Evolutionary conservation across 2,888 invertebrate genomes (phyloP).

Genomic region (Phaonia tiefii): DNA sequence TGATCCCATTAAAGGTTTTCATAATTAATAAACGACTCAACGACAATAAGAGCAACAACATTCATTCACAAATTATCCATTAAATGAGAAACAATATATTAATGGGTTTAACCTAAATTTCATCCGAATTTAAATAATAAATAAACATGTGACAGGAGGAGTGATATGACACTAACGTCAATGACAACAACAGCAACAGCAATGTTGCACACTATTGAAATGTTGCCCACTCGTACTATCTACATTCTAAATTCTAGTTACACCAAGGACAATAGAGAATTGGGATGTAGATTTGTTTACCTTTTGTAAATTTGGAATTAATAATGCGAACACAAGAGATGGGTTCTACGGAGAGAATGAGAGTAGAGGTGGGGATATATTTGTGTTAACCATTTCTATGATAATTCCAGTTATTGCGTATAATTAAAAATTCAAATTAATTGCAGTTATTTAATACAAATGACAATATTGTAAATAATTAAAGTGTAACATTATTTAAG

Average conservation of each 20-base stretch:
- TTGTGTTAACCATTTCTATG: too few relatives aligned
- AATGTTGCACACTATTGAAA: too few relatives aligned
- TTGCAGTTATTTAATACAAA: constrained; percentile 42
- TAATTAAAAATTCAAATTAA: constrained; percentile 56
- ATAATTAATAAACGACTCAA: background rate
- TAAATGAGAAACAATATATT: constrained; percentile 33
- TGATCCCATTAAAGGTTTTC: constrained; percentile 12
- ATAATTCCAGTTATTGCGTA: constrained; percentile 32
- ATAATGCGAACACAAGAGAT: too few relatives aligned
- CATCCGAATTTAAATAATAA: constrained; percentile 50
- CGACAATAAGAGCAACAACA: constrained; percentile 5
- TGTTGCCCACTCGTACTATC: too few relatives aligned
- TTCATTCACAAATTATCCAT: constrained; percentile 28
- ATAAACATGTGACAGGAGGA: constrained; percentile 39
- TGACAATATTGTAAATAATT: constrained; percentile 50
- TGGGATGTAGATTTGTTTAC: too few relatives aligned
- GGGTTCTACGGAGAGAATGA: too few relatives aligned
- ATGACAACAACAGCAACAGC: too few relatives aligned
- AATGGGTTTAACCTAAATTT: constrained; percentile 43
- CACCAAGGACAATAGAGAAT: constrained; percentile 44
- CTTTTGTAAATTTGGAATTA: too few relatives aligned
- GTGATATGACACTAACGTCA: background rate
- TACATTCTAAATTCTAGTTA: too few relatives aligned
- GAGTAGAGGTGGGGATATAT: too few relatives aligned
- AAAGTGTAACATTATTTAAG: constrained; percentile 21